These are phyloP conservation scores for Eilema depressum DNA, from an alignment of 2,888 invertebrate genomes.

Conservation along the genomic window DNA sequence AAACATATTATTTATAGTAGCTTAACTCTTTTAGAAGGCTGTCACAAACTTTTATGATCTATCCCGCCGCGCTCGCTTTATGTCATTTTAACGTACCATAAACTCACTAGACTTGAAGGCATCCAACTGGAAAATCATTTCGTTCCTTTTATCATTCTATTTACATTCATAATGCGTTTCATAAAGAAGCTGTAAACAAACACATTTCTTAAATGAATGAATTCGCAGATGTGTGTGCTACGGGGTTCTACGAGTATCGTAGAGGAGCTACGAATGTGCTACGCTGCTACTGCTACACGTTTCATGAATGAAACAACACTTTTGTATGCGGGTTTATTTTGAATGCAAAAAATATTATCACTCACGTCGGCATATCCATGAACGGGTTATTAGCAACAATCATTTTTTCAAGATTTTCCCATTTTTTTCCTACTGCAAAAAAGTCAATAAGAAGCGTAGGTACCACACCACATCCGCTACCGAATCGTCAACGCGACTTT, in stretches of 20 bases:
- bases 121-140: slow-evolving; percentile 9
- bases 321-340: background rate
- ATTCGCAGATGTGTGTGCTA: background rate
- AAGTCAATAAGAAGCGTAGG: no score
- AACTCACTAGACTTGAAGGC: background rate
- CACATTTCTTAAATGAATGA: background rate
- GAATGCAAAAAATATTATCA: no score
- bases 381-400: no score
- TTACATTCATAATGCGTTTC: slow-evolving; percentile 6
- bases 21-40: background rate
- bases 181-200: background rate
- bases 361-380: no score
- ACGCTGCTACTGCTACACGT: background rate
- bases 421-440: no score
- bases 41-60: background rate
- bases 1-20: slow-evolving; percentile 1
- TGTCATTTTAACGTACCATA: slow-evolving; percentile 11
- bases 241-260: background rate
- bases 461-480: no score
- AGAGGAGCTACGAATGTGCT: slow-evolving; percentile 5
- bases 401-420: no score
- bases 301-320: background rate
- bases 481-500: no score
- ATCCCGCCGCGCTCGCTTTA: background rate
- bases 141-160: slow-evolving; percentile 2